Conservation (phyloP, 1,140 invertebrate genomes). For the Chelonus insularis region DNA sequence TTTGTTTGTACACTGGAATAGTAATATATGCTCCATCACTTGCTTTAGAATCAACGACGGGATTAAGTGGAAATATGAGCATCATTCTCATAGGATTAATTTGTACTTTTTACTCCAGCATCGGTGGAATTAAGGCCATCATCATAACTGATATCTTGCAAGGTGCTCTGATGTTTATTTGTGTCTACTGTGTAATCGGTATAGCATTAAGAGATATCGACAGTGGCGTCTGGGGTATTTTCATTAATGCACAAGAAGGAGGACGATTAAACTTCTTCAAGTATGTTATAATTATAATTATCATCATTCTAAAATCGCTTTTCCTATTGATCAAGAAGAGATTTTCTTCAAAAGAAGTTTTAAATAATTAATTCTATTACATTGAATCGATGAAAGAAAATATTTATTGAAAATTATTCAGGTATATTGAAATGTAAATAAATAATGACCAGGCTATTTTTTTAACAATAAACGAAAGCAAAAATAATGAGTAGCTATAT, state of each 20-base stretch:
- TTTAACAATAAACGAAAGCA: too few relatives aligned
- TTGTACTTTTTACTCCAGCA: slow-evolving; percentile 86
- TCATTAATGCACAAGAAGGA: slow-evolving; percentile 66
- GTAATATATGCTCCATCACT: slow-evolving; percentile 91
- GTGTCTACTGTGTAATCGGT: slow-evolving; percentile 52
- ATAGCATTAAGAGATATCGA: slow-evolving; percentile 68
- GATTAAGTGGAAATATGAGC: slow-evolving; percentile 72
- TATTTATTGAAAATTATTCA: too few relatives aligned
- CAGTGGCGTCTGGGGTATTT: slow-evolving; percentile 67
- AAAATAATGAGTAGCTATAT: too few relatives aligned
- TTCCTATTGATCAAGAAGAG: too few relatives aligned
- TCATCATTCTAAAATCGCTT: too few relatives aligned
- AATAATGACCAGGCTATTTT: too few relatives aligned
- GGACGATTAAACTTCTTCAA: slow-evolving; percentile 43
- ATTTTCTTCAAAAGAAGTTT: too few relatives aligned
- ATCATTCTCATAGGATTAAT: slow-evolving; percentile 78
- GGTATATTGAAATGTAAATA: too few relatives aligned
- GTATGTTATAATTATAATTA: slow-evolving; percentile 43
- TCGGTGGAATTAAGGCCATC: slow-evolving; percentile 91
- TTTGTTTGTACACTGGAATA: slow-evolving; percentile 89
- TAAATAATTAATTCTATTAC: too few relatives aligned
- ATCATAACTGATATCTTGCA: slow-evolving; percentile 86
- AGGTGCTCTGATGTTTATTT: slow-evolving; percentile 74
- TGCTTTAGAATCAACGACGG: slow-evolving; percentile 88
- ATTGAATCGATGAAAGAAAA: too few relatives aligned